Evolutionary conservation across 2,113 vertebrate species (phyloP).

Genomic region (Ptilorrhoa leucosticta): DNA sequence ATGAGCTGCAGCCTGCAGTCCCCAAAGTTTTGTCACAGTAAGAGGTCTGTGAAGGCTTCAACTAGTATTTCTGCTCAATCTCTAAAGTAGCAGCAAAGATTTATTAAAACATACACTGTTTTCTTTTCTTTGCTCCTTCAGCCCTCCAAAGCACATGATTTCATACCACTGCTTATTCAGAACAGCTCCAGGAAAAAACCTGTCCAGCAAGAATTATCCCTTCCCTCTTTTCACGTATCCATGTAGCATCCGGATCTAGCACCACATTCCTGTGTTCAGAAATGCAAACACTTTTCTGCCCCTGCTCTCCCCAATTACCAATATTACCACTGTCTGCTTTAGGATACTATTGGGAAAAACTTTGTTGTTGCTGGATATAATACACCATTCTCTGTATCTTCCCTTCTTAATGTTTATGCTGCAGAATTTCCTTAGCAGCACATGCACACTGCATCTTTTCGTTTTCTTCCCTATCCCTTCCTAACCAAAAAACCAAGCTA

Average conservation of each 20-base stretch:
- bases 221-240: not conserved
- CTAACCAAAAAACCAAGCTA: not conserved
- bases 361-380: not conserved
- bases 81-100: not conserved
- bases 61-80: not conserved
- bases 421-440: not conserved
- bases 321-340: not conserved
- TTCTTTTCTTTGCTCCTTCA: not conserved
- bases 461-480: not conserved
- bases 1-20: not conserved
- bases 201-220: not conserved
- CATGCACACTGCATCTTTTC: rapidly evolving
- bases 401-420: not conserved
- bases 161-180: not conserved
- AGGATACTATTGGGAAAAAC: not conserved
- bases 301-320: not conserved
- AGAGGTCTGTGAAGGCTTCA: not conserved
- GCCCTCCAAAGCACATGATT: not conserved
- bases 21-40: not conserved
- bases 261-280: not conserved
- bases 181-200: not conserved
- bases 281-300: not conserved
- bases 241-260: not conserved
- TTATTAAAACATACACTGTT: not conserved
- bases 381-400: not conserved